Evolutionary conservation across 2,888 invertebrate species (phyloP).

Genomic region (Acanthopleura granulata): DNA sequence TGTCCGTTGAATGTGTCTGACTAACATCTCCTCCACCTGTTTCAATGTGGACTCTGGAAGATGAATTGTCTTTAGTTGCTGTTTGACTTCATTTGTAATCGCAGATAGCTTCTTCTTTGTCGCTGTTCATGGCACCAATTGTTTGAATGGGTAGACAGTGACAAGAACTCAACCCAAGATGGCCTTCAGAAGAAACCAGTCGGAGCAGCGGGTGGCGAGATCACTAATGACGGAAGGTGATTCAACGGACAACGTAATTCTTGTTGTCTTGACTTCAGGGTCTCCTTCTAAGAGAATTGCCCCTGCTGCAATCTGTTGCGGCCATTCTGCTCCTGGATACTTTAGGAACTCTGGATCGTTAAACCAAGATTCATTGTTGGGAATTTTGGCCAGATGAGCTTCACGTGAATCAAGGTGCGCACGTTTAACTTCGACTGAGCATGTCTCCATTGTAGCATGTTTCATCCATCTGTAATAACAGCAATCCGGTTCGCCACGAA

Average conservation of each 20-base stretch:
- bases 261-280: not conserved
- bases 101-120: not conserved
- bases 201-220: not conserved
- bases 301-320: not conserved
- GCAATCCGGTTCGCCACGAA: no score
- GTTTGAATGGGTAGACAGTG: not conserved
- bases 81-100: not conserved
- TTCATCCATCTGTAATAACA: no score
- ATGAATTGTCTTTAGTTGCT: not conserved
- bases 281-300: not conserved
- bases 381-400: not conserved
- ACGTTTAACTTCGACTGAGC: not conserved
- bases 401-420: not conserved
- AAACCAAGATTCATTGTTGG: not conserved
- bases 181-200: not conserved
- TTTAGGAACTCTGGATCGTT: not conserved
- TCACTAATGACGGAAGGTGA: not conserved
- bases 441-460: not conserved
- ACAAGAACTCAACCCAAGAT: not conserved
- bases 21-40: not conserved
- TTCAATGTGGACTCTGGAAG: not conserved
- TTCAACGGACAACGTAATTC: not conserved
- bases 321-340: not conserved
- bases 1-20: conserved; percentile 12
- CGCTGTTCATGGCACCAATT: not conserved